Evolutionary conservation across 2,113 vertebrate species (phyloP).

Genomic region (Phoxinus phoxinus): DNA sequence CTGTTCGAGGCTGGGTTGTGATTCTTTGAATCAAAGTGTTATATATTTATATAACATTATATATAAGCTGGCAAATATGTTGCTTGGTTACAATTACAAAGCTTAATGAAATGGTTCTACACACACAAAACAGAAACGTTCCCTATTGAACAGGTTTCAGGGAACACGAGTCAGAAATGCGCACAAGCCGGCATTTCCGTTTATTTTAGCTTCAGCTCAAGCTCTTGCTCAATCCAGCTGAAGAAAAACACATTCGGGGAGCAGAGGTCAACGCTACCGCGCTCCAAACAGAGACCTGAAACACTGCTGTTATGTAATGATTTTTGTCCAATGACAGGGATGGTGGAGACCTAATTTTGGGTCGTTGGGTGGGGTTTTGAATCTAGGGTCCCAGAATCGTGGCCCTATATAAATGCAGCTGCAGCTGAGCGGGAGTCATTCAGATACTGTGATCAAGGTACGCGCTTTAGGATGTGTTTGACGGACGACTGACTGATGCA

Average conservation of each 20-base stretch:
- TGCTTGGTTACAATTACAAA: too few species aligned
- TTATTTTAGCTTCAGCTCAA: constrained; percentile 13
- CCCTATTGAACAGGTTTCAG: not conserved
- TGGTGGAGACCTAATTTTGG: not conserved
- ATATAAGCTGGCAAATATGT: too few species aligned
- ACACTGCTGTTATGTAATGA: constrained; percentile 67
- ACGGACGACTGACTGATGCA: not conserved
- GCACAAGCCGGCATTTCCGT: constrained; percentile 16
- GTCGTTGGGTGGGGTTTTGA: constrained; percentile 63
- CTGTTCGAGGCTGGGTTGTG: too few species aligned
- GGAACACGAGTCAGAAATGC: not conserved
- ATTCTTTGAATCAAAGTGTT: too few species aligned
- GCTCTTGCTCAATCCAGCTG: constrained; percentile 51
- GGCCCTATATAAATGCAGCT: constrained; percentile 69
- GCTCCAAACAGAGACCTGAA: constrained; percentile 48
- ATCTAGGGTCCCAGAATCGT: constrained; percentile 45
- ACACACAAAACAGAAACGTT: not conserved
- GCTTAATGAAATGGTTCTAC: too few species aligned
- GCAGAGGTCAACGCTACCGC: not conserved
- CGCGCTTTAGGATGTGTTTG: not conserved
- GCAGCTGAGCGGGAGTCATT: constrained; percentile 50
- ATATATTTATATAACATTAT: too few species aligned
- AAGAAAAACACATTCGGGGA: constrained; percentile 43
- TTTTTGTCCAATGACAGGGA: constrained; percentile 63
- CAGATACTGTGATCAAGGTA: constrained; percentile 28